Evolutionary conservation across 1,140 invertebrate genomes (phyloP), one percentile per base, ranked within the genome.

Genomic region (Kradibia gibbosae): DNA sequence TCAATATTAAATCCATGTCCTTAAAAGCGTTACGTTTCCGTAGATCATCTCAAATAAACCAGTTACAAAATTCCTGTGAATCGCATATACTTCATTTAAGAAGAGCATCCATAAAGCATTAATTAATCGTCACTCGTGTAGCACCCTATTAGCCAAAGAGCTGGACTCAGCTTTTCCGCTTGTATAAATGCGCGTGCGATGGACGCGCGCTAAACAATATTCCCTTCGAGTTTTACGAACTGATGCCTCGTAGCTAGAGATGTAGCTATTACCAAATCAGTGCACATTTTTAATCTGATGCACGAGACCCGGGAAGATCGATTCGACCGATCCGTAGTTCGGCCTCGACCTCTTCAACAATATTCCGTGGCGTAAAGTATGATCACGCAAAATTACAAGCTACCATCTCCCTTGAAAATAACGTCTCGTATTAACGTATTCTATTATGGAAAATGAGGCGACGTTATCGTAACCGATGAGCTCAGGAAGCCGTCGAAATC

Each of bases 391-490:
- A 78, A 78, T 78, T 72, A 72, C 50, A 79, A 42, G 36, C 53
- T 2, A 34, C 22, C 39, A n/a, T 45, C 78, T 60, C 28, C n/a
- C 71, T 62, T 17, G 17, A 28, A 76, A 88, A 86, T 82, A 84
- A 86, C 87, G 86, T 87, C 85, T 76, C 67, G 85, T 88, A 88
- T 90, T 90, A 88, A 89, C 87, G 85, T 86, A 89, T 89, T 90
- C 88, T 86, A 90, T 90, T 89, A 90, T 86, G 79, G 57, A n/a
- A 10, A 28, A 7, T 5, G 70, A 20, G 53, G 42, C 73, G 84
- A 85, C 83, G 85, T 88, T 88, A 85, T 86, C 84, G 85, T 87
- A 84, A 86, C 85, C 84, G 86, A 89, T 86, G 87, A 86, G 85
- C 86, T 86, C 84, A 65, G 85, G 83, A 84, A 88, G 84, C 83